Percentiles rank a stretch among this genome's conserved stretches.
These are phyloP conservation scores for Lytechinus variegatus DNA, from an alignment of 35 echinoderm and acorn worm species.

Conservation along the genomic window DNA sequence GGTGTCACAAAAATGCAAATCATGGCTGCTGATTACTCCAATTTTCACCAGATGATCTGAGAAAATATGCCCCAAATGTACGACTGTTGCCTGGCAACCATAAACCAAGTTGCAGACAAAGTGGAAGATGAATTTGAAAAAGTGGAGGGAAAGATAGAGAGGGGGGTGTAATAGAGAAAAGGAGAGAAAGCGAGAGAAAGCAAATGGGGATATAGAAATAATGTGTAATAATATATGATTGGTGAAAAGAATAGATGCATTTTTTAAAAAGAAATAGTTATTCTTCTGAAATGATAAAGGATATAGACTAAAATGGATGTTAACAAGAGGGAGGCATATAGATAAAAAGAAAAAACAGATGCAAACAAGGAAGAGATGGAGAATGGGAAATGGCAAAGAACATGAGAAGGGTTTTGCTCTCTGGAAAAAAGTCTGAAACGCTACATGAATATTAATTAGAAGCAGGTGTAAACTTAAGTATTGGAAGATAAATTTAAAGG, in stretches of 20 bases:
- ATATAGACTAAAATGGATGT: background rate
- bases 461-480: too few relatives aligned
- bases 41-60: background rate
- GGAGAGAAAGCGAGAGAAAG: background rate
- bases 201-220: background rate
- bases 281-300: background rate
- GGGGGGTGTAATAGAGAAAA: background rate
- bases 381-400: too few relatives aligned
- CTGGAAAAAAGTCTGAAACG: too few relatives aligned
- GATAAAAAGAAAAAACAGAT: background rate
- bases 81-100: background rate
- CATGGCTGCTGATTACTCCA: background rate
- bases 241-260: too few relatives aligned
- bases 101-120: background rate
- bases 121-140: background rate
- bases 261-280: background rate
- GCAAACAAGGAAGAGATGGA: too few relatives aligned
- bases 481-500: too few relatives aligned
- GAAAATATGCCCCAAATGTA: background rate
- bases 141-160: background rate
- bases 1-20: slow-evolving; percentile 2
- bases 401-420: too few relatives aligned
- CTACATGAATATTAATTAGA: too few relatives aligned
- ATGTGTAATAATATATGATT: too few relatives aligned
- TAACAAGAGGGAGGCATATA: background rate